Conservation (phyloP, 2,797 vertebrate genomes). For the Danio aesculapii region DNA sequence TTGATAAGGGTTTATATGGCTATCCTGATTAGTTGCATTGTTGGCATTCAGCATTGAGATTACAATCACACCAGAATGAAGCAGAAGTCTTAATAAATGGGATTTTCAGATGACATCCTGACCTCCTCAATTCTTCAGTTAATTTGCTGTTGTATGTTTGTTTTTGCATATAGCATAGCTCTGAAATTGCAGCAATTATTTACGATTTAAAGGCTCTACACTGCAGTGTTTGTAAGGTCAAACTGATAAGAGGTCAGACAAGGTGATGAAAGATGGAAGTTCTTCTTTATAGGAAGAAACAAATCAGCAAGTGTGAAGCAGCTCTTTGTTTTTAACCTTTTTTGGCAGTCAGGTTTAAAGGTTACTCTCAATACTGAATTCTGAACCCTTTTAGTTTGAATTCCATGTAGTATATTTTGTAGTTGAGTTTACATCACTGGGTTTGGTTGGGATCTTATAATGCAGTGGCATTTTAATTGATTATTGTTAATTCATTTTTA, state of each 20-base stretch:
- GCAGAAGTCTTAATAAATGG: not conserved
- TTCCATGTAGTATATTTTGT: too few relatives aligned
- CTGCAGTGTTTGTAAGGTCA: not conserved
- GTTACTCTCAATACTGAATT: not conserved
- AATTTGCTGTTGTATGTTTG: not conserved
- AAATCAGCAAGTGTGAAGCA: not conserved
- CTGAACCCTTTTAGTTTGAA: too few relatives aligned
- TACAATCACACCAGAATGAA: not conserved
- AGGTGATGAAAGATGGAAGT: not conserved
- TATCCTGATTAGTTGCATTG: not conserved
- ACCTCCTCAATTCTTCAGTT: not conserved
- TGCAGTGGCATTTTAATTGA: too few relatives aligned
- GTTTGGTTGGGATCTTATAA: too few relatives aligned
- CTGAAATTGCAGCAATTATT: not conserved
- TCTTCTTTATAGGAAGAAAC: not conserved
- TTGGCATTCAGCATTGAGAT: not conserved
- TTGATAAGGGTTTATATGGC: not conserved
- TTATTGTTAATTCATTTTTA: too few relatives aligned
- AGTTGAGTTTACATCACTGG: too few relatives aligned
- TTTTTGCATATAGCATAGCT: not conserved
- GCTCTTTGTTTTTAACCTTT: not conserved
- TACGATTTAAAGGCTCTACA: not conserved
- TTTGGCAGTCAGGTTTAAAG: not conserved
- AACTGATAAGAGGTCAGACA: constrained; percentile 5
- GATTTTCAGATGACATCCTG: not conserved